A percentile compares a stretch with the other conserved stretches of the same genome.
Evolutionary conservation across 2,113 vertebrate genomes (phyloP).

Genomic region (Tychaedon coryphoeus): DNA sequence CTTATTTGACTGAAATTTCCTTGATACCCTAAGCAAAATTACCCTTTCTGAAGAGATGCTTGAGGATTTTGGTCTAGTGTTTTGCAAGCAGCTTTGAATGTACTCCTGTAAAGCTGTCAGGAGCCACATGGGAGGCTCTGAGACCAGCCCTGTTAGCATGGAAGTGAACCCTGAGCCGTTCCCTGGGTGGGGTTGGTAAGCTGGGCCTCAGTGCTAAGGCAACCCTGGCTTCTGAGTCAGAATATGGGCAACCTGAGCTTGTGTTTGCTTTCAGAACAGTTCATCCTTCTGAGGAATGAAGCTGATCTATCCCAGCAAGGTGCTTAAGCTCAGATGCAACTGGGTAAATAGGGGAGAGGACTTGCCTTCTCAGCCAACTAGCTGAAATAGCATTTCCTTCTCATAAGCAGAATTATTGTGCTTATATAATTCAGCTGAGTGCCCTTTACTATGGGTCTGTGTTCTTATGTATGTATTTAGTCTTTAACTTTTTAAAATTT

Average conservation of each 20-base stretch:
- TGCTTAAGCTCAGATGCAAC: background rate
- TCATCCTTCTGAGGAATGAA: background rate
- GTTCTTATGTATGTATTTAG: background rate
- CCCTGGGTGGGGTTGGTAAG: rapidly evolving
- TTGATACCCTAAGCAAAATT: background rate
- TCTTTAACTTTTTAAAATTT: background rate
- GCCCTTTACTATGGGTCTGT: background rate
- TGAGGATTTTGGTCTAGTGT: background rate
- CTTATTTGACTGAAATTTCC: background rate
- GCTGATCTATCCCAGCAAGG: background rate
- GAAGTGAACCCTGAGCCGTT: background rate
- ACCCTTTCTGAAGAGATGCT: background rate
- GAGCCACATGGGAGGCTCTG: background rate
- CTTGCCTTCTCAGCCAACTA: background rate
- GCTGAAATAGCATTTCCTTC: background rate
- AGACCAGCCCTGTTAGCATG: background rate
- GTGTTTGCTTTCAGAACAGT: background rate
- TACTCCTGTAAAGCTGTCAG: background rate
- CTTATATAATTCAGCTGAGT: background rate
- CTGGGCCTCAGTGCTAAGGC: background rate
- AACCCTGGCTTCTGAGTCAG: background rate
- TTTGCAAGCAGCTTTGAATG: background rate
- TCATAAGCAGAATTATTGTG: background rate
- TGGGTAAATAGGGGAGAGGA: background rate
- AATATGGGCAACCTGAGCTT: background rate